These are phyloP conservation scores for Leptopterna dolabrata DNA, from an alignment of 2,888 invertebrate species.

Conservation along the genomic window DNA sequence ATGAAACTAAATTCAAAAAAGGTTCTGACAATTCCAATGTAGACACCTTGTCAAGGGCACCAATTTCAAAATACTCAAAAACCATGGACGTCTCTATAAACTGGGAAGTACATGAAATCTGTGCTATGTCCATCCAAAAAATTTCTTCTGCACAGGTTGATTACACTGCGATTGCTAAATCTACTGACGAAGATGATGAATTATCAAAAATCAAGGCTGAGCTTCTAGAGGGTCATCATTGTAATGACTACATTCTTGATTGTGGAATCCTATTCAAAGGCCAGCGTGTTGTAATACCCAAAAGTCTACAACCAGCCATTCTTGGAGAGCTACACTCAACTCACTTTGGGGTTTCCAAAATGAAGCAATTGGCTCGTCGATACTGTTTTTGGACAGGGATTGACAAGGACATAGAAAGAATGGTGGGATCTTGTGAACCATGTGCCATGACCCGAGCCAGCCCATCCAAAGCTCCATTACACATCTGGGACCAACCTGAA, in stretches of 20 bases:
- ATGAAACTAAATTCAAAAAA: background rate
- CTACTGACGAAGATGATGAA: background rate
- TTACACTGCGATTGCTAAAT: background rate
- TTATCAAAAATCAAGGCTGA: background rate
- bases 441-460: constrained; percentile 53
- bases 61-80: constrained; percentile 11
- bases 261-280: constrained; percentile 51
- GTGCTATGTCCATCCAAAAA: constrained; percentile 2
- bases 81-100: no score
- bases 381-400: constrained; percentile 63
- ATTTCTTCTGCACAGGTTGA: background rate
- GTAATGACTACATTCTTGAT: background rate
- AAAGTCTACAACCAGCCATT: constrained; percentile 54
- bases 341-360: constrained; percentile 63
- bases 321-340: constrained; percentile 62
- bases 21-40: no score
- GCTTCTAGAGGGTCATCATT: no score
- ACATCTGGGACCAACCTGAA: constrained; percentile 8
- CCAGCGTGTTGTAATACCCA: constrained; percentile 58
- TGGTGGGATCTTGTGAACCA: constrained; percentile 60
- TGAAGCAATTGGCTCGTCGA: constrained; percentile 63
- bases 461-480: constrained; percentile 17
- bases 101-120: no score
- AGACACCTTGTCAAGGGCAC: background rate
- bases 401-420: constrained; percentile 62